Evolutionary conservation across 2,888 invertebrate species (phyloP).

Genomic region (Blomia tropicalis): DNA sequence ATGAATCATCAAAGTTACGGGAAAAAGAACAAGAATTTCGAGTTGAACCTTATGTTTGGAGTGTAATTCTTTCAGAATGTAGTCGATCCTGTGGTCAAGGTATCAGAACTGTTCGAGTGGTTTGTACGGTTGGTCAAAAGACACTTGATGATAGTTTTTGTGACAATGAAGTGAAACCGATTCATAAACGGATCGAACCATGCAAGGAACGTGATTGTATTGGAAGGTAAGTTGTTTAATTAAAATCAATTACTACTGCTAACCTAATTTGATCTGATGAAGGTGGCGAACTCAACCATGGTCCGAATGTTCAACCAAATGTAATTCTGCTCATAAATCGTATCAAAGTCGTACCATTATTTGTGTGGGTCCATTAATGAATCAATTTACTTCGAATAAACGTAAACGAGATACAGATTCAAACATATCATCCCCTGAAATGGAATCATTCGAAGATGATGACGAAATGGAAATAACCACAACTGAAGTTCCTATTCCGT

Average conservation of each 20-base stretch:
- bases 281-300: conserved; percentile 13
- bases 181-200: conserved; percentile 25
- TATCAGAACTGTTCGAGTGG: conserved; percentile 27
- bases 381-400: not conserved
- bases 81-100: conserved; percentile 28
- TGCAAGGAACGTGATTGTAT: conserved; percentile 28
- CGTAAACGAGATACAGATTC: not conserved
- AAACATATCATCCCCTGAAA: not conserved
- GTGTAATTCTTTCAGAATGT: conserved; percentile 29
- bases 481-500: not conserved
- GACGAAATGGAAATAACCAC: not conserved
- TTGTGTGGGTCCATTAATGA: conserved; percentile 8
- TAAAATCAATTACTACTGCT: not conserved
- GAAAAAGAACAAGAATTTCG: conserved; percentile 17
- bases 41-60: conserved; percentile 27
- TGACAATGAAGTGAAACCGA: conserved; percentile 26
- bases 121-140: conserved; percentile 27
- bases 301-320: not conserved
- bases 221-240: conserved; percentile 26
- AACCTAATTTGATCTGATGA: not conserved
- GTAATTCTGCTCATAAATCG: not conserved
- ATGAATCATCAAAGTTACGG: not conserved
- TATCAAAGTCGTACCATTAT: conserved; percentile 7
- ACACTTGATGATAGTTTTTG: conserved; percentile 28
- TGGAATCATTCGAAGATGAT: not conserved